phyloP scores from a whole-genome alignment of 2,113 vertebrate genomes.

The Reinhardtius hippoglossoides region DNA sequence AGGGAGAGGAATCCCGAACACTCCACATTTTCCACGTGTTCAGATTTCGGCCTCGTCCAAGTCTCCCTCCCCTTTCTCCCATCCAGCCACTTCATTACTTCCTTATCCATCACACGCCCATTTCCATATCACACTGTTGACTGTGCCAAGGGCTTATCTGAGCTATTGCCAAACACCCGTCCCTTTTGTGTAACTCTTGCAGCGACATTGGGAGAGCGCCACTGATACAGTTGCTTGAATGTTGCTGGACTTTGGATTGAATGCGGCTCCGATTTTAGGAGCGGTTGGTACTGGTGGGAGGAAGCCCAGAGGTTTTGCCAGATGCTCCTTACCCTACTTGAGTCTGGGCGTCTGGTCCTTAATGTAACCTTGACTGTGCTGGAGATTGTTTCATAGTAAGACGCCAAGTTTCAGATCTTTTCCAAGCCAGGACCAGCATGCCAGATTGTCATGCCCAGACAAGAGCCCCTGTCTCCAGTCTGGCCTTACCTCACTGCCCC shows the following conservation, averaged over 20 bases:
- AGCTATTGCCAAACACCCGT: conserved; percentile 52
- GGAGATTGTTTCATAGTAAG: conserved; percentile 1
- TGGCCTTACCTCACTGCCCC: conserved; percentile 15
- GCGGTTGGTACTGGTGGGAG: conserved; percentile 36
- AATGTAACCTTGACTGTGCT: conserved; percentile 41
- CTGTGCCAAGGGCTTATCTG: conserved; percentile 71
- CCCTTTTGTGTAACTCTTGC: conserved; percentile 29
- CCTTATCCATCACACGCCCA: conserved; percentile 46
- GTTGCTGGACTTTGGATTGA: conserved; percentile 56
- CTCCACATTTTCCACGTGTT: neutral
- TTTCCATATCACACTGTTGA: conserved; percentile 52
- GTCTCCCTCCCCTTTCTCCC: neutral
- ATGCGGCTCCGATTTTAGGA: conserved; percentile 30
- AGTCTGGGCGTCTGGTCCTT: conserved; percentile 46
- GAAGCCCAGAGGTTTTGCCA: conserved; percentile 47
- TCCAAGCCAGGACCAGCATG: conserved; percentile 19
- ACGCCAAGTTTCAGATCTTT: conserved; percentile 27
- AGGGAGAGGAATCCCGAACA: neutral
- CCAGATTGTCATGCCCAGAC: conserved; percentile 31
- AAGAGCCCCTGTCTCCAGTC: conserved; percentile 35
- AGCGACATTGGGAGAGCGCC: conserved; percentile 37
- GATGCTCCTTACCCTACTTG: conserved; percentile 6
- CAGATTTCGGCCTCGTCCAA: neutral
- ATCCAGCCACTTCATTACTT: conserved; percentile 50
- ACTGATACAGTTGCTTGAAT: conserved; percentile 59